A percentile compares a stretch with the other conserved stretches of the same genome.
Conservation (phyloP, 2,888 invertebrate species). For the Rotaria socialis region DNA sequence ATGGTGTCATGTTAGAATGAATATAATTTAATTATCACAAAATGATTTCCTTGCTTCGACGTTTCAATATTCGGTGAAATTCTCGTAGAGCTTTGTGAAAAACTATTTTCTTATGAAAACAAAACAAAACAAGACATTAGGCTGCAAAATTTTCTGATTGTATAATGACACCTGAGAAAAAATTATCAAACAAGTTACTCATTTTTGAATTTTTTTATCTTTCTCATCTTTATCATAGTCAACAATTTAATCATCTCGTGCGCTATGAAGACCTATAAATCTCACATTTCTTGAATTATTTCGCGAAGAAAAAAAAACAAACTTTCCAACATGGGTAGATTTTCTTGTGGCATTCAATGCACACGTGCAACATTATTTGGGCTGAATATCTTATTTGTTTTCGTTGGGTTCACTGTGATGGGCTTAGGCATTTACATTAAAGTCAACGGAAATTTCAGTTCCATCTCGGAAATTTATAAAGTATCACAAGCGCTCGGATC, state of each 20-base stretch:
- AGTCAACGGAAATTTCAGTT: not conserved
- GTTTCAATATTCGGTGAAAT: too few relatives aligned
- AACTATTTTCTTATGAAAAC: not conserved
- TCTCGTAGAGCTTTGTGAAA: not conserved
- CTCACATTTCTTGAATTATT: not conserved
- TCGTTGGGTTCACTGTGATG: not conserved
- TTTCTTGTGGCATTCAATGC: slow-evolving; percentile 2
- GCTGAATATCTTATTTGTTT: not conserved
- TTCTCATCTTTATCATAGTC: not conserved
- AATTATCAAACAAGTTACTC: not conserved
- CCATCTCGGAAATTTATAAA: not conserved
- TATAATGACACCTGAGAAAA: not conserved
- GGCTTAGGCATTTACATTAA: not conserved
- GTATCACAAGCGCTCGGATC: not conserved
- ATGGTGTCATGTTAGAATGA: too few relatives aligned
- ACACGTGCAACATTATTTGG: not conserved
- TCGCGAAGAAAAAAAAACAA: too few relatives aligned
- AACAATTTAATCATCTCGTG: not conserved
- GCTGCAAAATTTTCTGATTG: not conserved
- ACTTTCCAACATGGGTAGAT: not conserved
- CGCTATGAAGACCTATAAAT: not conserved
- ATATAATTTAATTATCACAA: too few relatives aligned
- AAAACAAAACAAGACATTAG: not conserved
- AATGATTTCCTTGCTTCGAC: too few relatives aligned
- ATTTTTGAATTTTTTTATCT: not conserved